Percentiles rank a stretch among this genome's conserved stretches.
phyloP scores from a whole-genome alignment of 2,797 vertebrate genomes.

The Chrysocyon brachyurus region DNA sequence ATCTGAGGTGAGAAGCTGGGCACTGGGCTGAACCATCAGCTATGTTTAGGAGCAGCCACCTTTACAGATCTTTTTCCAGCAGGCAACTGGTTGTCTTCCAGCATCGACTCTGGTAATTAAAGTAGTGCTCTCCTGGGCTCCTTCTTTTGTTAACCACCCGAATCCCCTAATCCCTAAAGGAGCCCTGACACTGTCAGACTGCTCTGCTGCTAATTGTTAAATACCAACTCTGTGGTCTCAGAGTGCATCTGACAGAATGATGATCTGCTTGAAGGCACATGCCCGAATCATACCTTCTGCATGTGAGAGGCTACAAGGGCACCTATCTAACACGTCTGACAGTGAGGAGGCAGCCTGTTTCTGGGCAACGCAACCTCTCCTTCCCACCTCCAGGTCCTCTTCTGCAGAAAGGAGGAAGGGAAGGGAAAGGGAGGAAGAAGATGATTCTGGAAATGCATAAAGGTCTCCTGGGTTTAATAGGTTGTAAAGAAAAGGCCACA shows the following conservation, averaged over 20 bases:
- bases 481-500: not conserved
- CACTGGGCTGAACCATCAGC: not conserved
- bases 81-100: slow-evolving; percentile 22
- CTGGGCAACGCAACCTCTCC: not conserved
- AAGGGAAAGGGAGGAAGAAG: not conserved
- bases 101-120: slow-evolving; percentile 82
- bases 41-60: not conserved
- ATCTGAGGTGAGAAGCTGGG: not conserved
- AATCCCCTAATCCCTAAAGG: slow-evolving; percentile 78
- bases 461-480: not conserved
- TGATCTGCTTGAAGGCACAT: not conserved
- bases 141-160: slow-evolving; percentile 85
- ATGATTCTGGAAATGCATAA: not conserved
- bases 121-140: slow-evolving; percentile 82
- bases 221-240: not conserved
- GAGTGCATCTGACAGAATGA: rapidly evolving
- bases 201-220: slow-evolving; percentile 81
- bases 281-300: not conserved
- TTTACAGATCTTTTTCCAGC: slow-evolving; percentile 67
- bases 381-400: not conserved
- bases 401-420: not conserved
- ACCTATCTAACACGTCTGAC: rapidly evolving
- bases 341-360: not conserved
- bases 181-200: slow-evolving; percentile 46
- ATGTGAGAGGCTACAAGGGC: not conserved